These are phyloP conservation scores for Chelon auratus DNA, from an alignment of 2,797 vertebrate species.

Conservation along the genomic window DNA sequence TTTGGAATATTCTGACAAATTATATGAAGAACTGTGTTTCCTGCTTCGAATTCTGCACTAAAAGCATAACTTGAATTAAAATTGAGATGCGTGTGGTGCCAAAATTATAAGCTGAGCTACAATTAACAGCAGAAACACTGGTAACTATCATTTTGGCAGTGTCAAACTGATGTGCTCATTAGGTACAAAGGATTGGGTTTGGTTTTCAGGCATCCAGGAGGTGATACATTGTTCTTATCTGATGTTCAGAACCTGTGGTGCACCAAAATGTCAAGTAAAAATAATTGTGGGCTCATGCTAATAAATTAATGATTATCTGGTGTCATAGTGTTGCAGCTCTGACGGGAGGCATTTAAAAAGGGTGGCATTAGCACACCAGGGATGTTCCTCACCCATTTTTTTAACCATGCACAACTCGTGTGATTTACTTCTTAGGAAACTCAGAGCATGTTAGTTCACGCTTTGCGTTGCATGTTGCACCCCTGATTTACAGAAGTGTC, in stretches of 20 bases:
- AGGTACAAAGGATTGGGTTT: constrained; percentile 22
- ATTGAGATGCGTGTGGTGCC: constrained; percentile 23
- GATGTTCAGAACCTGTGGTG: constrained; percentile 45
- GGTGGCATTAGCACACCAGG: constrained; percentile 58
- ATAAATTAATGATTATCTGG: constrained; percentile 66
- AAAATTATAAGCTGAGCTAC: neutral
- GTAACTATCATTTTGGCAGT: constrained; percentile 5
- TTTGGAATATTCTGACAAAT: neutral
- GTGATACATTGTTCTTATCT: constrained; percentile 36
- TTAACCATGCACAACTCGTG: constrained; percentile 13
- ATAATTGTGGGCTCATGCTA: constrained; percentile 39
- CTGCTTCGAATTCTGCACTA: neutral
- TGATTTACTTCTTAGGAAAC: constrained; percentile 65
- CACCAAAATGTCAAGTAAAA: constrained; percentile 69
- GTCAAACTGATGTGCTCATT: constrained; percentile 7
- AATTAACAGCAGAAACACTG: constrained; percentile 17
- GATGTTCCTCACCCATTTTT: constrained; percentile 49
- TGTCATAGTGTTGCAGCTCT: constrained; percentile 50
- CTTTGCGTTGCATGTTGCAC: constrained; percentile 45
- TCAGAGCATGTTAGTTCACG: constrained; percentile 49
- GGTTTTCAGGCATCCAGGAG: constrained; percentile 31
- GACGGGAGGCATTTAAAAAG: constrained; percentile 43
- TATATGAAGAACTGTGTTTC: neutral
- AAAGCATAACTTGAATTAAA: constrained; percentile 14
- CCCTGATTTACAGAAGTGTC: constrained; percentile 67